These are phyloP conservation scores for Pammene fasciana DNA, from an alignment of 2,888 invertebrate species.

Conservation along the genomic window DNA sequence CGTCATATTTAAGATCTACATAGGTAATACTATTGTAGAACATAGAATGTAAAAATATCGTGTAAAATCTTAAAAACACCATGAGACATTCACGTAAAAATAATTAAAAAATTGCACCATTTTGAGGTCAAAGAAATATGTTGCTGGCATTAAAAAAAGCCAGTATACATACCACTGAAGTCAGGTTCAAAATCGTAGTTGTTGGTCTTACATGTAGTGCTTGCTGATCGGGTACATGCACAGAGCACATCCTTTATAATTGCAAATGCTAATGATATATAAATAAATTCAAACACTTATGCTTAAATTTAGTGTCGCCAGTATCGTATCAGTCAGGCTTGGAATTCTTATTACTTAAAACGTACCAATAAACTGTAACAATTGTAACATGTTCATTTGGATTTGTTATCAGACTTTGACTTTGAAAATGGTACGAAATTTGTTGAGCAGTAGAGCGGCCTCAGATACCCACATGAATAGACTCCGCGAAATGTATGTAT, in stretches of 20 bases:
- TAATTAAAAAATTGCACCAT: slow-evolving; percentile 37
- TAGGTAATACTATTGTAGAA: neutral
- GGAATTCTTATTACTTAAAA: too few species aligned
- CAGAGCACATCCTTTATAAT: neutral
- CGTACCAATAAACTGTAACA: too few species aligned
- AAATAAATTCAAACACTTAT: neutral
- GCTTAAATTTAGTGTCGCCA: too few species aligned
- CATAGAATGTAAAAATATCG: slow-evolving; percentile 17
- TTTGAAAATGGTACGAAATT: too few species aligned
- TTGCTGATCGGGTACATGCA: too few species aligned
- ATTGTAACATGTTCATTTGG: too few species aligned
- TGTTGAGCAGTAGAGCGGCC: too few species aligned
- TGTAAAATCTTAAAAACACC: slow-evolving; percentile 28
- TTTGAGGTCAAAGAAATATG: slow-evolving; percentile 10
- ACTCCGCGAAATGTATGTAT: too few species aligned
- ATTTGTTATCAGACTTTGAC: too few species aligned
- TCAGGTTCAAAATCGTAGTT: neutral
- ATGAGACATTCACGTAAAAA: slow-evolving; percentile 17
- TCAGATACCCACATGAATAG: too few species aligned
- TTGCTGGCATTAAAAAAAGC: neutral
- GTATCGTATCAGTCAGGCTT: too few species aligned
- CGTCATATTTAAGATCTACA: neutral
- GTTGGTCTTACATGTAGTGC: too few species aligned
- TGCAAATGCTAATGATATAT: neutral
- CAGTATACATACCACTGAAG: neutral